phyloP scores from a whole-genome alignment of 2,797 vertebrate genomes.

The Pogoniulus pusillus region DNA sequence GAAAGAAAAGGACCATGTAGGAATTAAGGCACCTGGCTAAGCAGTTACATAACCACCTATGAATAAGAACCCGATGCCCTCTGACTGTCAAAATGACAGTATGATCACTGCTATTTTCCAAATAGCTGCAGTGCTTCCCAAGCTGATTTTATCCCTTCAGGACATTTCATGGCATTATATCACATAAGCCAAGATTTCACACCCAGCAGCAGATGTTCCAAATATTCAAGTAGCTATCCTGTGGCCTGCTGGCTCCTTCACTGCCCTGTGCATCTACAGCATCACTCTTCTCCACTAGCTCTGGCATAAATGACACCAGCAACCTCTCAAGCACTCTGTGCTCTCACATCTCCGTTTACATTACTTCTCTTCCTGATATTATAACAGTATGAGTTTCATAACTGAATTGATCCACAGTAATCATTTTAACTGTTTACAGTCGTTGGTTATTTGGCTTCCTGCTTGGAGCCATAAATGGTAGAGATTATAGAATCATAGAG shows the following conservation, averaged over 20 bases:
- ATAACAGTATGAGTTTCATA: neutral
- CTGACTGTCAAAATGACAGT: neutral
- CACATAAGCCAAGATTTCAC: neutral
- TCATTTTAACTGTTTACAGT: neutral
- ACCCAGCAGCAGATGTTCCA: neutral
- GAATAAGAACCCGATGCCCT: fast-evolving
- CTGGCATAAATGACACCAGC: neutral
- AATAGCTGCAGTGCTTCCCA: neutral
- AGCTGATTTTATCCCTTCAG: neutral
- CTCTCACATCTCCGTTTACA: neutral
- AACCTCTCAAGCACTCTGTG: neutral
- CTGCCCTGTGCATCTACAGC: neutral
- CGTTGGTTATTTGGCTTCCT: neutral
- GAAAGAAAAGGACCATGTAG: neutral
- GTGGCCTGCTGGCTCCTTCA: neutral
- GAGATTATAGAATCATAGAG: no score
- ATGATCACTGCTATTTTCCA: neutral
- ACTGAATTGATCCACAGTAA: neutral
- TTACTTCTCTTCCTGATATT: neutral
- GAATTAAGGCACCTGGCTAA: neutral
- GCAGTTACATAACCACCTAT: neutral
- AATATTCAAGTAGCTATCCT: neutral
- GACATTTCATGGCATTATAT: neutral
- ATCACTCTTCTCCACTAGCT: neutral
- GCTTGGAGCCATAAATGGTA: neutral